Evolutionary conservation across 2,113 vertebrate species (phyloP).

Genomic region (Micronycteris hirsuta): DNA sequence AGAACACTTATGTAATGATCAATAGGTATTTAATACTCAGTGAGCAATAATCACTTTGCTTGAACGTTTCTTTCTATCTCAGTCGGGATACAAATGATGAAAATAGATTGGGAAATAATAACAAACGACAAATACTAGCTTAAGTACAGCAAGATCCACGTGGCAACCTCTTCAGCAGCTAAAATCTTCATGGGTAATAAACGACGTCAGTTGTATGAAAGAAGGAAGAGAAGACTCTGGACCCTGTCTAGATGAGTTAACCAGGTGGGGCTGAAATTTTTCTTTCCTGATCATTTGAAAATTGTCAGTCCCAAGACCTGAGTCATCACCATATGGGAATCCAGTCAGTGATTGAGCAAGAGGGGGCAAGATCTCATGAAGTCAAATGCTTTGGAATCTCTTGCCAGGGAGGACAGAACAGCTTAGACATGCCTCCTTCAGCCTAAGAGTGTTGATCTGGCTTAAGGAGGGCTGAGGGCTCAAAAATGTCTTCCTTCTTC

Average conservation of each 20-base stretch:
- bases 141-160: background rate
- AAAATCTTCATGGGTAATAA: background rate
- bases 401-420: background rate
- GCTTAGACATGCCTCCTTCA: background rate
- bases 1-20: background rate
- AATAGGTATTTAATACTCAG: background rate
- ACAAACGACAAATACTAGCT: background rate
- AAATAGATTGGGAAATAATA: background rate
- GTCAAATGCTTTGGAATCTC: background rate
- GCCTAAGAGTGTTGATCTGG: background rate
- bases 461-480: background rate
- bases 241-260: background rate
- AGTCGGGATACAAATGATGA: background rate
- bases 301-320: background rate
- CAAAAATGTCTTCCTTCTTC: fast-evolving
- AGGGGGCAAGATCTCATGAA: background rate
- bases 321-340: background rate
- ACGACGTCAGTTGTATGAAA: background rate
- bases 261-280: background rate
- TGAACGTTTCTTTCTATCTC: background rate
- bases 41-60: background rate
- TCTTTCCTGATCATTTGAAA: background rate
- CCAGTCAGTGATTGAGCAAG: background rate
- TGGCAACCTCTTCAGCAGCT: background rate
- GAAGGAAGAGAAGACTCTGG: background rate